Conservation (phyloP, 2,888 invertebrate species). For the Agrotis segetum region DNA sequence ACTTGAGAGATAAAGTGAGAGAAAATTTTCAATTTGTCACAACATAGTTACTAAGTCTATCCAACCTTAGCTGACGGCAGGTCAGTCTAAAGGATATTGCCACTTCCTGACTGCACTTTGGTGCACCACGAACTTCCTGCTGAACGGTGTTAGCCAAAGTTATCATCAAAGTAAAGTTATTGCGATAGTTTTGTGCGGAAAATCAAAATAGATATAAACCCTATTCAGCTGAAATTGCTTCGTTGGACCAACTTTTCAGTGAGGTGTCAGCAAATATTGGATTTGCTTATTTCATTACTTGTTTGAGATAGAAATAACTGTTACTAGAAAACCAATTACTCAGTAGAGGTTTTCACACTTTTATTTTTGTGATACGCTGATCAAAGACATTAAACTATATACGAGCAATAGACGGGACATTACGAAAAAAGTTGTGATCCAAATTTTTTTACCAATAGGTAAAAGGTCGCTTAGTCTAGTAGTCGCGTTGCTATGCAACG, state of each 20-base stretch:
- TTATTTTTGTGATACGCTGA: background rate
- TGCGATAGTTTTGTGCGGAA: slow-evolving; percentile 32
- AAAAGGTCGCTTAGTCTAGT: too few relatives aligned
- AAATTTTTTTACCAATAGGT: too few relatives aligned
- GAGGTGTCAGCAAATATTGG: background rate
- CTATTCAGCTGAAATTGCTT: background rate
- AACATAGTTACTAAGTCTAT: background rate
- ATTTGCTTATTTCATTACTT: background rate
- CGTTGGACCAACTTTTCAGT: slow-evolving; percentile 3
- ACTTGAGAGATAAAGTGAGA: background rate
- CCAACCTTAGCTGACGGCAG: slow-evolving; percentile 1
- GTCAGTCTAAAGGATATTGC: slow-evolving; percentile 21
- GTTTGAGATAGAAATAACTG: too few relatives aligned
- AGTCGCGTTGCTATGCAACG: too few relatives aligned
- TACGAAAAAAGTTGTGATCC: too few relatives aligned
- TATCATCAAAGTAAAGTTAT: slow-evolving; percentile 46
- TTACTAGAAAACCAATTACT: too few relatives aligned
- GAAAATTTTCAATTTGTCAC: background rate
- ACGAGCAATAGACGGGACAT: too few relatives aligned
- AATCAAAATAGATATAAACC: slow-evolving; percentile 24
- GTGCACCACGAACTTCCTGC: slow-evolving; percentile 26
- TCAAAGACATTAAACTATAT: too few relatives aligned
- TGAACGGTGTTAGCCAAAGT: slow-evolving; percentile 36
- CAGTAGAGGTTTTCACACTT: too few relatives aligned
- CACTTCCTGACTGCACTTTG: slow-evolving; percentile 39